Base-by-base conservation (phyloP, 2,797 vertebrate species). In the Leptoclinus maculatus region DNA sequence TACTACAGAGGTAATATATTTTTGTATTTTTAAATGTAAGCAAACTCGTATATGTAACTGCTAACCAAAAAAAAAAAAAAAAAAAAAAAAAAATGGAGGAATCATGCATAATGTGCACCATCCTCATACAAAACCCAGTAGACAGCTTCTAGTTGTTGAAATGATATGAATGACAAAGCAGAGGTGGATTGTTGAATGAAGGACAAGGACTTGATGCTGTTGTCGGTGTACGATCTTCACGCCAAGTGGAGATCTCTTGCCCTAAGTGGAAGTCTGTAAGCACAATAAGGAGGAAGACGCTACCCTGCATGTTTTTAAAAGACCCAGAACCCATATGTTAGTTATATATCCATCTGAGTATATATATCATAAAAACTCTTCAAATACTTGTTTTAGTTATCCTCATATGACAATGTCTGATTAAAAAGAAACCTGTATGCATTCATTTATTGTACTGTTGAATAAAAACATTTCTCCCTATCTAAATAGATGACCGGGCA, bases 361-460 rank as follows among this genome's bases (percentile, higher is more conserved):
- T 69, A 57, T 71, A 69, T 65, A 63, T 65, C 78, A 80, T 74
- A 73, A 71, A 86, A 60, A 56, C 71, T 85, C 80, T 79, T 88
- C 75, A 73, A 69, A 88, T 92, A 88, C 82, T 85, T 86, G 77
- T 88, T 90, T 91, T 84, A 82, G 77, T 85, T 89, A 83, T 91
- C 78, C 71, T 89, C 85, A 89, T 92, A 80, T 81, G 84, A 87
- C 79, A 80, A 86, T 89, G 86, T 89, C 90, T 86, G 82, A 85
- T 82, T 13, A 41, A 41, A 41, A 43, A 80, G 90, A 77, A 92
- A 90, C 84, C 91, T 89, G 93, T 91, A 90, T 92, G 84, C 83
- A 92, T 96, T 95, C 96, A 95, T 93, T 96, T 90, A 95, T 95
- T 91, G 93, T 92, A 92, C 92, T 95, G 94, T 96, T 96, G 85